Base-by-base conservation (phyloP, 2,113 vertebrate species). In the Neolamprologus modestus region DNA sequence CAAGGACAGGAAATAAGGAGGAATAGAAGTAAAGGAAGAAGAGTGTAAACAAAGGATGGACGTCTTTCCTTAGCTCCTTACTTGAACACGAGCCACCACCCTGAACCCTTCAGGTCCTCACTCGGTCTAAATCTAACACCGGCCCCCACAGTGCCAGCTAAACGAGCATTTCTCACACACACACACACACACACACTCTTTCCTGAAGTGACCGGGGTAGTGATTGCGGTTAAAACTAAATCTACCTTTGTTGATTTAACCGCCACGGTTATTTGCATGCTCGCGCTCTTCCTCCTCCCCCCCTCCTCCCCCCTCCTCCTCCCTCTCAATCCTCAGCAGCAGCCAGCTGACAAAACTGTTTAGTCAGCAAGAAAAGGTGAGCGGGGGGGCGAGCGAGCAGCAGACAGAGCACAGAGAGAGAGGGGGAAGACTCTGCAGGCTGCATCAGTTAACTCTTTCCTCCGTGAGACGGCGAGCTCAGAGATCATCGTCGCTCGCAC, bases 341-440 rank as follows among this genome's bases (percentile, higher is more conserved):
- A 96, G 95, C 96, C 97, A 97, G 97, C 97, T 97, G 97, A 97
- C 96, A 96, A 93, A 97, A 97, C 92, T 96, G 97, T 97, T 96
- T 95, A 97, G 97, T 98, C 97, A 97, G 97, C 97, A 96, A 92
- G 93, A 94, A 89, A 73, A 88, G 85, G 85, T 24, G 63, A 91
- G 90, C 66, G 86, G 90, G 90, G 89, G 71, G 53, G 57, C 4
- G 86, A 86, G 85, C 54, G 54, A 57, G 85, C n/a, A 10, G n/a
- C 61, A 73, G 52, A 61, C 54, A 86, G 68, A 82, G 13, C 40
- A 40, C 17, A 33, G 73, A 87, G 82, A 90, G 81, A 91, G 82
- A 88, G 81, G 47, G 81, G 19, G 83, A 61, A 84, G 35, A 8
- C 12, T 66, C 73, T 71, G 57, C 87, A 57, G 84, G 37, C 59